These are phyloP conservation scores for Takifugu flavidus DNA, from an alignment of 2,113 vertebrate species.

Conservation along the genomic window DNA sequence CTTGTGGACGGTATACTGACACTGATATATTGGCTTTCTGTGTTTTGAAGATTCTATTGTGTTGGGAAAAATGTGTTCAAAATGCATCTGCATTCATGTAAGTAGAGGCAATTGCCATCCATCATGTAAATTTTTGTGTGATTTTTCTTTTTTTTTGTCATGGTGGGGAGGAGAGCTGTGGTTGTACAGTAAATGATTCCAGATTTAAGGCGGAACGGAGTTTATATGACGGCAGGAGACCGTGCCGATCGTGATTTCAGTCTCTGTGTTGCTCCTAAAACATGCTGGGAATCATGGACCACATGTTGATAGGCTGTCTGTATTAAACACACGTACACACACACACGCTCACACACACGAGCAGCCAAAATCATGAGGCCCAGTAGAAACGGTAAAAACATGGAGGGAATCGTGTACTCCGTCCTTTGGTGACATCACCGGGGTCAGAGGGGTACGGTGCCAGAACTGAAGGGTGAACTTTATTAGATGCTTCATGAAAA, in stretches of 20 bases:
- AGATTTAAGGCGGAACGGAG: slow-evolving; percentile 30
- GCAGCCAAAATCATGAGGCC: slow-evolving; percentile 82
- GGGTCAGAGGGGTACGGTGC: slow-evolving; percentile 74
- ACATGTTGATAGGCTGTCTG: slow-evolving; percentile 57
- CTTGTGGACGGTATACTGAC: too few species aligned
- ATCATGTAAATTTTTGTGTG: slow-evolving; percentile 1
- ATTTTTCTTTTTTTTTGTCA: slow-evolving; percentile 7
- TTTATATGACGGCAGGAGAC: slow-evolving; percentile 40
- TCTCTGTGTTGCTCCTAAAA: slow-evolving; percentile 46
- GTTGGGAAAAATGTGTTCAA: background rate
- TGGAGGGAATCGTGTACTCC: slow-evolving; percentile 73
- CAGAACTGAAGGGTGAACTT: slow-evolving; percentile 81
- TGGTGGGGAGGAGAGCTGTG: slow-evolving; percentile 2
- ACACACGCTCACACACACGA: slow-evolving; percentile 34
- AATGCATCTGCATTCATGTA: background rate
- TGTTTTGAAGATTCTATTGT: background rate
- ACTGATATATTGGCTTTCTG: too few species aligned
- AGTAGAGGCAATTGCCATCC: background rate
- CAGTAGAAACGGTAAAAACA: slow-evolving; percentile 82
- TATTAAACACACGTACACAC: slow-evolving; percentile 6
- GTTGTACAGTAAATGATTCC: slow-evolving; percentile 27
- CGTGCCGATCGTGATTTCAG: slow-evolving; percentile 68
- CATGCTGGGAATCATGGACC: slow-evolving; percentile 34
- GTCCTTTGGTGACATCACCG: slow-evolving; percentile 78
- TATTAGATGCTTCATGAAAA: slow-evolving; percentile 85